A percentile compares a stretch with the other conserved stretches of the same genome.
Conservation (phyloP, 2,113 vertebrate species). For the Diadophis punctatus region DNA sequence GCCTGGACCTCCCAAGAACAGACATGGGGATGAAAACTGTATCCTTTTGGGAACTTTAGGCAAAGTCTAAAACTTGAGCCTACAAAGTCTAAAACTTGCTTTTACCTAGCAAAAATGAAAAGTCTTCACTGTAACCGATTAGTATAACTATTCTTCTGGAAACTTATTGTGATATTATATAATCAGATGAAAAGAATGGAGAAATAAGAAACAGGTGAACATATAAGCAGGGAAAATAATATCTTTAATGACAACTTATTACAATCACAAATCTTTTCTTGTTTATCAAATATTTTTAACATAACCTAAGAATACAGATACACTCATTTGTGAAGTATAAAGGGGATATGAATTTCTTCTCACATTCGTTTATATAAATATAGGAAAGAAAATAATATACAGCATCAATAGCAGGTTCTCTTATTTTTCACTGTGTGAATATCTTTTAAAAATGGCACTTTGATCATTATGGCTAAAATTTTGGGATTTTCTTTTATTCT, state of each 20-base stretch:
- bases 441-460: not conserved
- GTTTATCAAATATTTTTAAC: not conserved
- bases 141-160: not conserved
- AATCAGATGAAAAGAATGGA: not conserved
- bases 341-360: not conserved
- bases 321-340: not conserved
- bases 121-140: not conserved
- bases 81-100: not conserved
- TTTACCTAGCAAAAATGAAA: not conserved
- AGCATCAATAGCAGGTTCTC: not conserved
- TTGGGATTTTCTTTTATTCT: not conserved
- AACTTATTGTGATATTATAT: not conserved
- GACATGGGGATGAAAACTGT: conserved; percentile 95
- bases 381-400: not conserved
- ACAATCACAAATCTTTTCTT: not conserved
- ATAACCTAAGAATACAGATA: not conserved
- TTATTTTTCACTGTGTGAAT: not conserved
- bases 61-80: not conserved
- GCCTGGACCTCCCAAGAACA: conserved; percentile 89
- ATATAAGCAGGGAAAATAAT: not conserved
- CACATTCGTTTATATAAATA: not conserved
- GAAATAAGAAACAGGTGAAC: not conserved
- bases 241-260: not conserved
- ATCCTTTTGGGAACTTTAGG: conserved; percentile 78
- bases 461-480: not conserved